Conservation (phyloP, 2,888 invertebrate genomes). For the Agriotes lineatus region DNA sequence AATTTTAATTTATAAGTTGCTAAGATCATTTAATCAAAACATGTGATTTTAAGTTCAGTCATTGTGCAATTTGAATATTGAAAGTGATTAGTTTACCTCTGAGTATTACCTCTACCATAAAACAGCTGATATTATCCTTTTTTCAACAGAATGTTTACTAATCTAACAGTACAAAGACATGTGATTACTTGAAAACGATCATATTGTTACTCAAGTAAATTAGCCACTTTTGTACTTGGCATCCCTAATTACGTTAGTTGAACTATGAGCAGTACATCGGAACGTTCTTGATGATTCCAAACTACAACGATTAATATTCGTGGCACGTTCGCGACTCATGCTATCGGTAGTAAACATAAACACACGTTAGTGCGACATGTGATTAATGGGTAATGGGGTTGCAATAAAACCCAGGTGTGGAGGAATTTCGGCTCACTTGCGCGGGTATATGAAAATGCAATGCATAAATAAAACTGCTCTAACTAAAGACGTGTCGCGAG, state of each 20-base stretch:
- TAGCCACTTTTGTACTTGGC: no score
- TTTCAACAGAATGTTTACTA: no score
- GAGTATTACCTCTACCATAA: no score
- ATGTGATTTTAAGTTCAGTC: no score
- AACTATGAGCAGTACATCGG: background rate
- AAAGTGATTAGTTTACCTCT: no score
- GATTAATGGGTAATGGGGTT: slow-evolving; percentile 20
- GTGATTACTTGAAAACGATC: no score
- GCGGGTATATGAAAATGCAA: background rate
- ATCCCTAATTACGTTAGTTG: background rate
- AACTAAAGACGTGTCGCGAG: background rate
- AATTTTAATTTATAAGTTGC: no score
- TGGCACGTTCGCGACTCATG: slow-evolving; percentile 15
- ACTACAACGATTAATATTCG: slow-evolving; percentile 26
- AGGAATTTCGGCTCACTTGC: background rate
- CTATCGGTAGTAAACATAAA: slow-evolving; percentile 30
- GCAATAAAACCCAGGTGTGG: slow-evolving; percentile 4
- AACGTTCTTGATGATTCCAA: slow-evolving; percentile 5
- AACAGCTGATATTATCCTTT: no score
- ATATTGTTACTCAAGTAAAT: no score
- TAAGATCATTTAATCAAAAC: no score
- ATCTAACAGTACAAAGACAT: no score
- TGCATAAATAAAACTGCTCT: slow-evolving; percentile 5
- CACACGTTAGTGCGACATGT: slow-evolving; percentile 25
- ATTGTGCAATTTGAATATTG: no score